These are phyloP conservation scores for Cyclina sinensis DNA, from an alignment of 1,140 invertebrate genomes.

Conservation along the genomic window DNA sequence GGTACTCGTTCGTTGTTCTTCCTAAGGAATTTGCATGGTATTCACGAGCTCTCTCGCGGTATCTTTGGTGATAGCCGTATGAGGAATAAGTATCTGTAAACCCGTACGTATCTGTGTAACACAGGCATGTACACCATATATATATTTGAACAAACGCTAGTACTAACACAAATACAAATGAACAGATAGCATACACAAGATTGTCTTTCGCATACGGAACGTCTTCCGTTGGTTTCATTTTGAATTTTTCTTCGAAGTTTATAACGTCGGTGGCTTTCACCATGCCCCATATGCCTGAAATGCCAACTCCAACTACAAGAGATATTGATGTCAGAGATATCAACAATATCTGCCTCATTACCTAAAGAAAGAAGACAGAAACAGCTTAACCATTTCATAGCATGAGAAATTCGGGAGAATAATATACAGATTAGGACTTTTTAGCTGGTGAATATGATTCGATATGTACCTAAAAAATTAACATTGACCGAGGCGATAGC, in stretches of 20 bases:
- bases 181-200: background rate
- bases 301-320: background rate
- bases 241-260: background rate
- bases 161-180: background rate
- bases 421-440: too few relatives aligned
- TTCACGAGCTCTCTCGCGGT: too few relatives aligned
- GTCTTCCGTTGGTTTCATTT: too few relatives aligned
- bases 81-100: background rate
- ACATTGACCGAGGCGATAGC: too few relatives aligned
- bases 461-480: too few relatives aligned
- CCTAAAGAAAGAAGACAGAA: background rate
- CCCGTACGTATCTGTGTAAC: conserved; percentile 10
- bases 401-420: too few relatives aligned
- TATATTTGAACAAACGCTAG: background rate
- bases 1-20: background rate
- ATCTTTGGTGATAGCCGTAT: background rate
- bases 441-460: too few relatives aligned
- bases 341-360: background rate
- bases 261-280: conserved; percentile 9
- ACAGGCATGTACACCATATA: background rate
- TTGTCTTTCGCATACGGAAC: conserved; percentile 2
- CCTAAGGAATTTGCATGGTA: too few relatives aligned
- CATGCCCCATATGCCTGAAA: conserved; percentile 29
- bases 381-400: too few relatives aligned
- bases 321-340: background rate